These are phyloP conservation scores for Ammodytes dubius DNA, from an alignment of 2,113 vertebrate genomes.

Conservation along the genomic window DNA sequence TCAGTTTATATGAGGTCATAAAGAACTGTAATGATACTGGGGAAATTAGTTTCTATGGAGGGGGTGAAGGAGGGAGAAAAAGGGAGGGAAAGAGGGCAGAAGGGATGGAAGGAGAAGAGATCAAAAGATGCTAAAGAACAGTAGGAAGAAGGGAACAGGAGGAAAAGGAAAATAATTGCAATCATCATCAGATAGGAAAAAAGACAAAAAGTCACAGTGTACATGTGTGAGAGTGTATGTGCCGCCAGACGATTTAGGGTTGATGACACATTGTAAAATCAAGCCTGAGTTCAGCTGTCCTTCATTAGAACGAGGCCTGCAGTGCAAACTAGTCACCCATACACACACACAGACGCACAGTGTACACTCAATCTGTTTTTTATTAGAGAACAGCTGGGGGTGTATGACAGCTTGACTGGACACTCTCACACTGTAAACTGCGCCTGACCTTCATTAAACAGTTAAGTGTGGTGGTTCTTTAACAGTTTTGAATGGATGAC, in stretches of 20 bases:
- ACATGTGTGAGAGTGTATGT: constrained; percentile 9
- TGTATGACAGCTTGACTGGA: constrained; percentile 78
- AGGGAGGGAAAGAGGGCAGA: constrained; percentile 12
- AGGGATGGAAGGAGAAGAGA: constrained; percentile 1
- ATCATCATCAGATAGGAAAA: constrained; percentile 18
- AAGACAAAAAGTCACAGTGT: constrained; percentile 21
- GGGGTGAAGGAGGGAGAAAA: constrained; percentile 50
- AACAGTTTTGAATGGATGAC: constrained; percentile 73
- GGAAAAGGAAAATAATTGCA: constrained; percentile 31
- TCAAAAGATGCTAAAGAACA: constrained; percentile 26
- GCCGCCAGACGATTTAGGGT: constrained; percentile 51
- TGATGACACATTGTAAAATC: constrained; percentile 75
- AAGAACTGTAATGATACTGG: constrained; percentile 82
- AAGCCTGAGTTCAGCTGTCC: constrained; percentile 75
- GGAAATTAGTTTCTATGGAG: constrained; percentile 77
- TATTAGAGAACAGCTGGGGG: constrained; percentile 82
- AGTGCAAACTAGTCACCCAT: constrained; percentile 54
- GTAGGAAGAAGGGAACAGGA: background rate
- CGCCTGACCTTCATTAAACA: constrained; percentile 79
- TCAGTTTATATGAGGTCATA: constrained; percentile 83
- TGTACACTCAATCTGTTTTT: constrained; percentile 77
- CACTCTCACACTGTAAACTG: constrained; percentile 74
- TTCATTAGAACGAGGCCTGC: constrained; percentile 74
- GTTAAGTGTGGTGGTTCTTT: constrained; percentile 63
- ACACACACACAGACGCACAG: constrained; percentile 33